phyloP scores from a whole-genome alignment of 2,888 invertebrate genomes.

The Rotaria magnacalcarata region DNA sequence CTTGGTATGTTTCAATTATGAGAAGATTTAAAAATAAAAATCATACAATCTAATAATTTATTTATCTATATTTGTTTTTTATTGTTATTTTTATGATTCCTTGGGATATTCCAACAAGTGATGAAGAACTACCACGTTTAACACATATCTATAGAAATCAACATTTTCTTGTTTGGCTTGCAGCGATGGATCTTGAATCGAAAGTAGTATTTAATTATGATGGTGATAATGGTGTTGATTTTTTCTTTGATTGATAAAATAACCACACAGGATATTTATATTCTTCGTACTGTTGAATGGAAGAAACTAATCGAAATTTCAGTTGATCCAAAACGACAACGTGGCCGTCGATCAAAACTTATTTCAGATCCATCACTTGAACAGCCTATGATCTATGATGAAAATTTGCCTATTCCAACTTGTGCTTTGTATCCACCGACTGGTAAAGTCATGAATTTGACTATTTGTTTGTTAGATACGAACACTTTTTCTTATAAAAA shows the following conservation, averaged over 20 bases:
- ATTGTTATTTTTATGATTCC: conserved; percentile 41
- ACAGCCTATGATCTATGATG: conserved; percentile 52
- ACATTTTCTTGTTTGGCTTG: conserved; percentile 58
- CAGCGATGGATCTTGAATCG: conserved; percentile 55
- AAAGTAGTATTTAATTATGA: not conserved
- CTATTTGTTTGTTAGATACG: not conserved
- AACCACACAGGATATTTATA: conserved; percentile 44
- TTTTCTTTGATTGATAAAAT: no score
- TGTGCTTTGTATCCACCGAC: conserved; percentile 56
- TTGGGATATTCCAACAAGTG: conserved; percentile 49
- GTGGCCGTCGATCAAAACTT: conserved; percentile 54
- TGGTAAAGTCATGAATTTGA: not conserved
- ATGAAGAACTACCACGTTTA: conserved; percentile 54
- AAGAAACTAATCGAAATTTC: conserved; percentile 56
- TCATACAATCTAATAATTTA: no score
- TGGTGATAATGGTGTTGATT: no score
- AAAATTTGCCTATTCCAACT: conserved; percentile 53
- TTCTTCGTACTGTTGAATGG: conserved; percentile 55
- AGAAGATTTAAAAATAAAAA: no score
- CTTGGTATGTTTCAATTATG: conserved; percentile 49
- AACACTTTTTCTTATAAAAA: not conserved
- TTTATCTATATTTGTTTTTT: not conserved
- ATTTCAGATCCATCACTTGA: conserved; percentile 50
- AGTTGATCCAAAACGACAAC: conserved; percentile 53
- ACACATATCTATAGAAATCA: conserved; percentile 57